A percentile compares a stretch with the other conserved stretches of the same genome.
These are phyloP conservation scores for Xiphophorus maculatus DNA, from an alignment of 2,113 vertebrate species.

Conservation along the genomic window DNA sequence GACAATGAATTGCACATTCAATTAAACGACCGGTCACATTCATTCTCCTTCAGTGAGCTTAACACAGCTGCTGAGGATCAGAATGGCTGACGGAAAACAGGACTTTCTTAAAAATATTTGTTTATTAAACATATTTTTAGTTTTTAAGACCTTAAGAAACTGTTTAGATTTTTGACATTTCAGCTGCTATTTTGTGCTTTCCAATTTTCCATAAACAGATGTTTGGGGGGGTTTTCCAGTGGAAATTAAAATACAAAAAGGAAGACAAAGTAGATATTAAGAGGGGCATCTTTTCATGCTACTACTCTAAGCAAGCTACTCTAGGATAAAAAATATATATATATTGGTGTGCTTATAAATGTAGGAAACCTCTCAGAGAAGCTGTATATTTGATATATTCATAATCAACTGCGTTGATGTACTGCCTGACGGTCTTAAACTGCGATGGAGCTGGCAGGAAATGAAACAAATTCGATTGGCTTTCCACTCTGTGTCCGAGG, in stretches of 20 bases:
- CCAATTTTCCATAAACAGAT: too few species aligned
- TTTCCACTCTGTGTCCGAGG: conserved; percentile 59
- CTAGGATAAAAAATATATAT: conserved; percentile 30
- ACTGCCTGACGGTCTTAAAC: conserved; percentile 57
- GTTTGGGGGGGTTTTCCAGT: too few species aligned
- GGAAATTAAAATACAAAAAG: not conserved
- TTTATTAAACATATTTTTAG: too few species aligned
- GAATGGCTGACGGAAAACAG: conserved; percentile 28
- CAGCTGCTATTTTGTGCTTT: too few species aligned
- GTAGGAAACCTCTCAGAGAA: conserved; percentile 65
- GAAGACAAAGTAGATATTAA: not conserved
- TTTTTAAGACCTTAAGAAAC: not conserved
- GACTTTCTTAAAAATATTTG: conserved; percentile 4
- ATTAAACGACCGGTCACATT: conserved; percentile 5
- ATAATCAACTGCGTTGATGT: conserved; percentile 71
- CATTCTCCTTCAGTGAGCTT: conserved; percentile 6
- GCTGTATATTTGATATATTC: conserved; percentile 66
- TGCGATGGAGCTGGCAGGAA: conserved; percentile 67
- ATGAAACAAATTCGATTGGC: conserved; percentile 71
- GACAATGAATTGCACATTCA: conserved; percentile 33
- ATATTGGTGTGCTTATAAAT: conserved; percentile 52
- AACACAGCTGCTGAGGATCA: conserved; percentile 31
- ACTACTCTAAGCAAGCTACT: not conserved
- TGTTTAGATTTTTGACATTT: not conserved
- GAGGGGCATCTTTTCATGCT: not conserved